phyloP scores from a whole-genome alignment of 2,113 vertebrate genomes.

The Australoheros scitulus region DNA sequence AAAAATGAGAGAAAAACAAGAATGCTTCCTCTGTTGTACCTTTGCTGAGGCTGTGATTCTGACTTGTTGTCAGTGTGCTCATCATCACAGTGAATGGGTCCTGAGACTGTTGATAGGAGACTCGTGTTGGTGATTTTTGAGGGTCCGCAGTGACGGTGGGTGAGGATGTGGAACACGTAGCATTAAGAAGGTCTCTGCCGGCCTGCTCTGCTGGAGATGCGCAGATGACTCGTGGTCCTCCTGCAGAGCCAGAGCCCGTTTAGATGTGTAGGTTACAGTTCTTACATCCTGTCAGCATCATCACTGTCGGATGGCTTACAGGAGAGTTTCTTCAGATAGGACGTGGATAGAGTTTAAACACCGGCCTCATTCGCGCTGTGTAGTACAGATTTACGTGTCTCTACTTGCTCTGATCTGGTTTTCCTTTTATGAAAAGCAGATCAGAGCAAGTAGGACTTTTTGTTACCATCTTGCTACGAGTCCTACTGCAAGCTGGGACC shows the following conservation, averaged over 20 bases:
- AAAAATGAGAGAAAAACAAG: not conserved
- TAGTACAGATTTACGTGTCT: not conserved
- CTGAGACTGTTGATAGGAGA: not conserved
- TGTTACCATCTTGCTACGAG: accelerated
- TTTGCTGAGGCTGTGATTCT: slow-evolving; percentile 1
- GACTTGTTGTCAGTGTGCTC: not conserved
- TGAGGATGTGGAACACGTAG: slow-evolving; percentile 6
- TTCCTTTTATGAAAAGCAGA: too few relatives aligned
- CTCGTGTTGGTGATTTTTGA: not conserved
- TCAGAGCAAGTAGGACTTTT: not conserved
- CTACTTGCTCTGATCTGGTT: not conserved
- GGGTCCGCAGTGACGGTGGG: not conserved
- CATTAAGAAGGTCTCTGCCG: slow-evolving; percentile 30
- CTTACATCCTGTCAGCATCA: not conserved
- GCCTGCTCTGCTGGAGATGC: slow-evolving; percentile 27
- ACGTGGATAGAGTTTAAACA: not conserved
- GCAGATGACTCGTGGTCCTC: slow-evolving; percentile 38
- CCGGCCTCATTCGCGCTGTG: not conserved
- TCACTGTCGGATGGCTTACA: not conserved
- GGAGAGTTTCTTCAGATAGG: not conserved
- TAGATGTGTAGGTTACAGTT: not conserved
- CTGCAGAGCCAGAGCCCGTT: slow-evolving; percentile 17
- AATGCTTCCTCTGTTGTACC: slow-evolving; percentile 24
- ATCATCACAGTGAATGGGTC: not conserved
- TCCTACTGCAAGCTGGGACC: not conserved